Evolutionary conservation across 2,888 invertebrate species (phyloP), one percentile per base, ranked within the genome.

Genomic region (Megamerina dolium): DNA sequence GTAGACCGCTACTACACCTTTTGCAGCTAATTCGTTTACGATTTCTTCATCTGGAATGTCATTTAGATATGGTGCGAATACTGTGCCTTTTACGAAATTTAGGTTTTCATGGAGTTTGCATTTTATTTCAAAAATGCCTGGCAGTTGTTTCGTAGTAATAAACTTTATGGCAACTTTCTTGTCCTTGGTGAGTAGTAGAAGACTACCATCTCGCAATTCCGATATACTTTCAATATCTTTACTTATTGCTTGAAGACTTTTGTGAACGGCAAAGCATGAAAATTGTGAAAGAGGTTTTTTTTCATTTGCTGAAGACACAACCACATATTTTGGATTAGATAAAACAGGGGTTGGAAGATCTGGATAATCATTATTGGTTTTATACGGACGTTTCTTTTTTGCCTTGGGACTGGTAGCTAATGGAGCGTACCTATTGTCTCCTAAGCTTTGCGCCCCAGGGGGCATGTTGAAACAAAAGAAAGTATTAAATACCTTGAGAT

Each of bases 21-120:
- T n/a, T n/a, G n/a, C n/a, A n/a, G n/a, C n/a, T n/a, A n/a, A n/a
- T n/a, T n/a, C n/a, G n/a, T n/a, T n/a, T n/a, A n/a, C n/a, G n/a
- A n/a, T n/a, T n/a, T n/a, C n/a, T n/a, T n/a, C n/a, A n/a, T n/a
- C n/a, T n/a, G n/a, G n/a, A n/a, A n/a, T n/a, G n/a, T n/a, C n/a
- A n/a, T n/a, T n/a, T n/a, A n/a, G n/a, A 37, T 23, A 39, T 10
- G 39, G 46, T 9, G 40, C 40, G 34, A 36, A 43, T 13, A 47
- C 33, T 16, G 41, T 36, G 8, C 39, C 38, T 29, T 40, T 41
- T 16, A 36, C 32, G 13, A 13, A 37, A 19, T 46, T 46, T 2
- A 48, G 32, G 16, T 41, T 31, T 26, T 41, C 29, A 21, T 41
- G 41, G 3, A 45, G 34, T 3, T 20, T 31, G 14, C 29, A 20